Evolutionary conservation across 2,888 invertebrate genomes (phyloP).

Genomic region (Caenorhabditis sp.): DNA sequence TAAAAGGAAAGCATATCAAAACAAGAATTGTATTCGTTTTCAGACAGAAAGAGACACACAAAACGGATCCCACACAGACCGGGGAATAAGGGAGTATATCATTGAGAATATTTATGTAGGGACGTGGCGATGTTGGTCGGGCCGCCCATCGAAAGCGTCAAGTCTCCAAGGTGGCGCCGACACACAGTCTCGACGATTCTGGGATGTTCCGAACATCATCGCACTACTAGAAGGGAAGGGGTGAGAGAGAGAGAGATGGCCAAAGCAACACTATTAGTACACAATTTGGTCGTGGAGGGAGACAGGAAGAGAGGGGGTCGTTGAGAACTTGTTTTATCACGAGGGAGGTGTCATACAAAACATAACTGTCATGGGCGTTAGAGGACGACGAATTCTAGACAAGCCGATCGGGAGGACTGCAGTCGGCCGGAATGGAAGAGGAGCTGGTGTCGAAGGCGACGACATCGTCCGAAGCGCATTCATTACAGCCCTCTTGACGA

Average conservation of each 20-base stretch:
- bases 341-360: conserved; percentile 32
- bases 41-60: too few species aligned
- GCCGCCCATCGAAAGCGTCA: background rate
- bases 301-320: conserved; percentile 9
- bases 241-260: background rate
- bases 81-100: conserved; percentile 53
- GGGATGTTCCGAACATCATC: background rate
- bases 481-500: conserved; percentile 50
- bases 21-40: conserved; percentile 48
- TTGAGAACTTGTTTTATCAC: conserved; percentile 40
- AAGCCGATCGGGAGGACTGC: conserved; percentile 21
- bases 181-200: background rate
- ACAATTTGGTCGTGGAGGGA: conserved; percentile 3
- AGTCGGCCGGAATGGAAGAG: conserved; percentile 21
- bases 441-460: conserved; percentile 13
- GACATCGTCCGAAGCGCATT: conserved; percentile 22
- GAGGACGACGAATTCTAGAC: conserved; percentile 28
- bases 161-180: background rate
- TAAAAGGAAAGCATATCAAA: conserved; percentile 16
- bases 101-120: background rate
- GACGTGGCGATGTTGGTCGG: too few species aligned
- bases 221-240: background rate
- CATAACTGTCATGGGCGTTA: conserved; percentile 37
- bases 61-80: background rate
- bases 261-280: conserved; percentile 26